These are phyloP conservation scores for Phlogophora meticulosa DNA, from an alignment of 2,888 invertebrate genomes.

Conservation along the genomic window DNA sequence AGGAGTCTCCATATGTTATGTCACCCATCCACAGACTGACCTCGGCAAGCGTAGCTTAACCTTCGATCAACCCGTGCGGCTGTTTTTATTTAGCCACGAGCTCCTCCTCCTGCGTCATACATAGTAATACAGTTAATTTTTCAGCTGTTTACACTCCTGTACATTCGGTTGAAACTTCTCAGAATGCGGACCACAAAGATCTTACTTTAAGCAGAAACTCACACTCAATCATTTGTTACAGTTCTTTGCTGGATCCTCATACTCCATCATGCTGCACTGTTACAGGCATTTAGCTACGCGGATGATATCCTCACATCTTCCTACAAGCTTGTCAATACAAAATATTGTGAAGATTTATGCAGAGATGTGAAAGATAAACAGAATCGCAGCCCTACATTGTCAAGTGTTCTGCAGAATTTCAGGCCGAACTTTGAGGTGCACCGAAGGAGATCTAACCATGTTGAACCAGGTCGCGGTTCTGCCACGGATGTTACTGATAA, in stretches of 20 bases:
- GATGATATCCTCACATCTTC: not conserved
- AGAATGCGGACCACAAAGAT: too few species aligned
- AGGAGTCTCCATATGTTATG: too few species aligned
- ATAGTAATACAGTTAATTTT: too few species aligned
- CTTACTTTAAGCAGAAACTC: not conserved
- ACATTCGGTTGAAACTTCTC: too few species aligned
- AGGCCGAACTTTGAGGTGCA: constrained; percentile 12
- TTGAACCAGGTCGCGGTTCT: not conserved
- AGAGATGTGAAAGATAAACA: not conserved
- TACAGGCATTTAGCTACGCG: not conserved
- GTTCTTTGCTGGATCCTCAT: constrained; percentile 21
- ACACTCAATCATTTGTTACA: constrained; percentile 18
- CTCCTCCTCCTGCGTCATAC: too few species aligned
- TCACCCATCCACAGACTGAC: too few species aligned
- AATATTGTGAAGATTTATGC: constrained; percentile 27
- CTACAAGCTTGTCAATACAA: not conserved
- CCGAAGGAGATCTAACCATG: not conserved
- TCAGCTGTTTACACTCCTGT: too few species aligned
- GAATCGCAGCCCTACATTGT: not conserved
- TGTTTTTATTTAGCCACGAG: too few species aligned
- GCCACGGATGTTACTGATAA: not conserved
- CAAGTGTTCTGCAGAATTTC: constrained; percentile 1
- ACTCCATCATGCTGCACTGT: not conserved
- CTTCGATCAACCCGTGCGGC: too few species aligned
- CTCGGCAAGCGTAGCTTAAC: too few species aligned